Conservation (phyloP, 2,113 vertebrate genomes). For the Cavia porcellus region DNA sequence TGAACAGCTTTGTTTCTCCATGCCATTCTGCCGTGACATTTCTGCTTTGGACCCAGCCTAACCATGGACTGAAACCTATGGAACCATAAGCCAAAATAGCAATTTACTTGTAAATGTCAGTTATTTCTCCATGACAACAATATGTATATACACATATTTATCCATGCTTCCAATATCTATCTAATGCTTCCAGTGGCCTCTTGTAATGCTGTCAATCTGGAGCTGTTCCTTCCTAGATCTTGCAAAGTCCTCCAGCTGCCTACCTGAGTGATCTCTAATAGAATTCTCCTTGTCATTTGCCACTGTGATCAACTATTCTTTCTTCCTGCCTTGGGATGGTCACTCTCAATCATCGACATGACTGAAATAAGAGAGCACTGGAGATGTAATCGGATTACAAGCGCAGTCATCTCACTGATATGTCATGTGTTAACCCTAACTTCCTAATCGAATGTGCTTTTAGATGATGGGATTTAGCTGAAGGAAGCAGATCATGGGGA, state of each 20-base stretch:
- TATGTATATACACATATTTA: fast-evolving
- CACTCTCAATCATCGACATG: neutral
- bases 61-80: neutral
- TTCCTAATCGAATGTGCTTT: too few relatives aligned
- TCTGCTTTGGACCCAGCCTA: neutral
- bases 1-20: neutral
- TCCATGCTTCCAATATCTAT: fast-evolving
- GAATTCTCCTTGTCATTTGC: too few relatives aligned
- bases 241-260: neutral
- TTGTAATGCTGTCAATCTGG: fast-evolving
- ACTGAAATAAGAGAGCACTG: neutral
- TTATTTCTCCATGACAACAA: neutral
- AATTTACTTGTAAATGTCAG: neutral
- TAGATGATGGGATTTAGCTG: too few relatives aligned
- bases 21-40: neutral
- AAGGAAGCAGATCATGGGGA: too few relatives aligned
- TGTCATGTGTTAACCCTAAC: too few relatives aligned
- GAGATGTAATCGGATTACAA: neutral
- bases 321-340: neutral
- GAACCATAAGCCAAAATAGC: neutral
- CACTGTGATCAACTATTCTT: neutral
- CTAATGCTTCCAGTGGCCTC: neutral
- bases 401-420: too few relatives aligned
- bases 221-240: neutral
- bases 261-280: fast-evolving